Conservation (phyloP, 2,888 invertebrate genomes). For the Beris chalybata region DNA sequence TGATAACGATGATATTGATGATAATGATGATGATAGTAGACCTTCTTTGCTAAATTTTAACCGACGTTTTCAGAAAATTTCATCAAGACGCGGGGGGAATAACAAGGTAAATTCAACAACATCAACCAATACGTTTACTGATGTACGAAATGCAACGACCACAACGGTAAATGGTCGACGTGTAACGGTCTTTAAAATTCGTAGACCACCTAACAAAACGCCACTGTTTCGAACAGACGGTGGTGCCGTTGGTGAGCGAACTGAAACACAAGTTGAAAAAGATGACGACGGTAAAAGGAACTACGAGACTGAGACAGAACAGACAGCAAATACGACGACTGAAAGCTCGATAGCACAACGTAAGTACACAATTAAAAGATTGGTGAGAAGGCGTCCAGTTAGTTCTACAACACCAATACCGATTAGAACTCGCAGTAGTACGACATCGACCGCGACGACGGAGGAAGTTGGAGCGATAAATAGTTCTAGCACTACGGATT, state of each 20-base stretch:
- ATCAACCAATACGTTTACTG: constrained; percentile 3
- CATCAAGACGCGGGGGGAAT: constrained; percentile 25
- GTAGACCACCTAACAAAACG: constrained; percentile 21
- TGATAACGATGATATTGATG: constrained; percentile 42
- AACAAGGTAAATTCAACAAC: constrained; percentile 29
- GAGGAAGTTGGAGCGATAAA: neutral
- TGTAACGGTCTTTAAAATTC: constrained; percentile 20
- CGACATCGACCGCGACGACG: neutral
- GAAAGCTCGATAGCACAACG: constrained; percentile 10
- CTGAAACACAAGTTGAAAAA: neutral
- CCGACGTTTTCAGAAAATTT: constrained; percentile 29
- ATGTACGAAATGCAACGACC: constrained; percentile 1
- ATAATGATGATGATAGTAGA: constrained; percentile 35
- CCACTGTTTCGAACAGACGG: neutral
- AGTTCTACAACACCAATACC: constrained; percentile 1
- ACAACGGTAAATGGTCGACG: constrained; percentile 19
- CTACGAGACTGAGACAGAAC: constrained; percentile 1
- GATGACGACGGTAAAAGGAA: constrained; percentile 4
- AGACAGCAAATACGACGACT: constrained; percentile 9
- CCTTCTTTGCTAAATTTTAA: constrained; percentile 28
- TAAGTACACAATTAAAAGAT: neutral
- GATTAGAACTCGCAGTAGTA: neutral
- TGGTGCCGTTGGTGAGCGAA: constrained; percentile 7
- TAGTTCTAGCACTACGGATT: constrained; percentile 35
- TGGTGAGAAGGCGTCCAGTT: constrained; percentile 19